Evolutionary conservation across 2,113 vertebrate genomes (phyloP), one percentile per base, ranked within the genome.

Genomic region (Misgurnus mizolepis): DNA sequence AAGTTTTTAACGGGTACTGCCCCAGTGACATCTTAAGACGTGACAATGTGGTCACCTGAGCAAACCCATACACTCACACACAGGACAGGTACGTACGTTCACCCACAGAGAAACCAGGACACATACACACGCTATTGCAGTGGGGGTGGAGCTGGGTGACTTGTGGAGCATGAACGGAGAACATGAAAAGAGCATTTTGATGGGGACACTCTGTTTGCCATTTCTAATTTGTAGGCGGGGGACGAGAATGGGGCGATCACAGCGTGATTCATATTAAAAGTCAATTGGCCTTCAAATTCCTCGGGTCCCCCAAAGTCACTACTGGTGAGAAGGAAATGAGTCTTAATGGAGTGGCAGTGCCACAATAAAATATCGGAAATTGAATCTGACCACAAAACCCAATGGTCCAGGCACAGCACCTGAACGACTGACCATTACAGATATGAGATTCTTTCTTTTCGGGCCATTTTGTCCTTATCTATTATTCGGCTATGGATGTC

Each of bases 251-350:
- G 83, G 86, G 88, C 82, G 74, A 84, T 91, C 91, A 87, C 88
- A 90, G 89, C 83, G 78, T 89, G 91, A 93, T 91, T 91, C 90
- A 91, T 93, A 93, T 93, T 93, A 92, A 92, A 93, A 93, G 87
- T 92, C 90, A 93, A 93, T 93, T 93, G 91, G 88, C 91, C 91
- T 90, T 93, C 88, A 93, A 91, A 93, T 93, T 91, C 90, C 87
- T 81, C 88, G 82, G 85, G 90, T 90, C 90, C 87, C 89, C 90
- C 86, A 85, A 90, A 90, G 91, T 90, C 87, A 87, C 82, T 69
- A 86, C 83, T 73, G 78, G 86, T 53, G 81, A 85, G 85, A 88
- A 78, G 76, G 86, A 82, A 83, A 87, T 89, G 85, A 86, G 81
- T 81, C 87, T 88, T 89, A 91, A 91, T 91, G 86, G 86, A 82